Evolutionary conservation across 1,140 invertebrate genomes (phyloP), one percentile per base, ranked within the genome.

Genomic region (Mya arenaria): DNA sequence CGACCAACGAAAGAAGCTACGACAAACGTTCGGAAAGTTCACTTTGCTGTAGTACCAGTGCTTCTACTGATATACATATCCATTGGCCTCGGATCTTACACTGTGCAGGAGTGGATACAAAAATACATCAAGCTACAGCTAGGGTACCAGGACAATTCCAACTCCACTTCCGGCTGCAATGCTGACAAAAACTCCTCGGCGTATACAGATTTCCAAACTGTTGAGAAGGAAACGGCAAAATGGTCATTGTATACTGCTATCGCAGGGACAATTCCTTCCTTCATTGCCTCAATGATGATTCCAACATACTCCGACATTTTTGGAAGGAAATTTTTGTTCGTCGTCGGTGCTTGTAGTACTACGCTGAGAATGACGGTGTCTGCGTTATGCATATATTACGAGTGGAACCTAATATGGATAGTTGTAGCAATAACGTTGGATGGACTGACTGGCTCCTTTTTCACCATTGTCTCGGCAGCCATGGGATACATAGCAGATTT

Each of bases 401-500:
- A 72, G 17, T 34, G 23, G n/a, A 25, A 72, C 32, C 28, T 81
- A 19, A 34, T 81, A 1, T 81, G 56, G 15, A 23, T 81, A 23
- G 36, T 81, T 4, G 17, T 81, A 0, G 55, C n/a, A 8, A 17
- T 56, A 23, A 10, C 52, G 10, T 8, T 81, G 8, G 78, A 71
- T 8, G 63, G 63, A 23, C 23, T 62, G 10, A 39, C 28, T 25
- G 78, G 78, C 28, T 25, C 52, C 5, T 72, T 48, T 25, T 71
- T 23, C 30, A 41, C 34, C 25, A 37, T 72, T 5, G 19, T 34
- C 0, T 56, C 79, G 13, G 79, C 17, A 10, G 6, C 32, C 4
- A 72, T 66, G 6, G 63, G 68, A 15, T 82, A 73, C 28, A 56
- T 82, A 8, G 68, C 79, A 28, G 79, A 82, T 41, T 62, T 82